A percentile compares a stretch with the other conserved stretches of the same genome.
phyloP scores from a whole-genome alignment of 2,113 vertebrate genomes.

The Natator depressus region DNA sequence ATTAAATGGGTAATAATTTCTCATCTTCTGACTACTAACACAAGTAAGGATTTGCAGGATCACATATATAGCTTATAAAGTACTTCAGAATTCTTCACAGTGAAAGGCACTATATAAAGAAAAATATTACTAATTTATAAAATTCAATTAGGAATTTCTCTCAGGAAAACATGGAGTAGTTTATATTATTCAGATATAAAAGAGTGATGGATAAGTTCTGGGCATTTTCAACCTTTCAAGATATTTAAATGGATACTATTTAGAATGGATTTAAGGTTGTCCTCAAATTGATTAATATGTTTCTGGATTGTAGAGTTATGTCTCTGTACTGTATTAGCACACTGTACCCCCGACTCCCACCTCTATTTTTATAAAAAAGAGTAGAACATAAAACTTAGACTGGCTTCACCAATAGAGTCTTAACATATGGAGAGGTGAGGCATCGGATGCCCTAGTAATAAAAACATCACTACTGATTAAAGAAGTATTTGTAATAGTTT shows the following conservation, averaged over 20 bases:
- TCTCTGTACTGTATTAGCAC: accelerated
- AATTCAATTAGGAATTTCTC: not conserved
- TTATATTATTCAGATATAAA: not conserved
- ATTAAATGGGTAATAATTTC: not conserved
- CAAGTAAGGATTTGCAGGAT: not conserved
- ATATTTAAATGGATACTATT: not conserved
- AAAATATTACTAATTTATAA: not conserved
- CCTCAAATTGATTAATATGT: not conserved
- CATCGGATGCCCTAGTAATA: not conserved
- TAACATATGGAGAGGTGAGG: not conserved
- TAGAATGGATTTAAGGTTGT: not conserved
- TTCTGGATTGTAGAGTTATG: not conserved
- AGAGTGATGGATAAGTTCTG: not conserved
- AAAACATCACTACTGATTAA: not conserved
- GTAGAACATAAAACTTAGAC: not conserved
- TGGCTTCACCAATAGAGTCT: not conserved
- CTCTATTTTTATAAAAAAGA: not conserved
- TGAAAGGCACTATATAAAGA: not conserved
- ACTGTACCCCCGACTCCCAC: not conserved
- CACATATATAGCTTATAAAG: not conserved
- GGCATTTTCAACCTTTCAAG: not conserved
- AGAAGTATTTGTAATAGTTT: not conserved
- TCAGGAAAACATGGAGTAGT: not conserved
- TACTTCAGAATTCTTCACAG: not conserved
- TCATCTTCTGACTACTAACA: not conserved